phyloP scores from a whole-genome alignment of 2,113 vertebrate genomes.

The Rhinoderma darwinii region DNA sequence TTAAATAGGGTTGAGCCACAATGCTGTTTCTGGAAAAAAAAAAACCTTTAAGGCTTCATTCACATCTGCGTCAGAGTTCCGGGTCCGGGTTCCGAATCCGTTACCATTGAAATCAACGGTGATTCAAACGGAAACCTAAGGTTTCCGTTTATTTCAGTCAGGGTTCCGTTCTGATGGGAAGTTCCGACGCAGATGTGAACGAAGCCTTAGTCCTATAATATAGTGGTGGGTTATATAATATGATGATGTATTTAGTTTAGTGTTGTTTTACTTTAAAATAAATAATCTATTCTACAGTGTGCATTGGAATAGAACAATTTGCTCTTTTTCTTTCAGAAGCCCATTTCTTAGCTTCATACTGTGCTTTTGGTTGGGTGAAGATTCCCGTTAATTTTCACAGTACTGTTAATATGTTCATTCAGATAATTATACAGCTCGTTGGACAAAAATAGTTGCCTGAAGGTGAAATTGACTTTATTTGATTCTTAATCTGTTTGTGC shows the following conservation, averaged over 20 bases:
- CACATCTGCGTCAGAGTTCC: too few species aligned
- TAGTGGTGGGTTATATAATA: neutral
- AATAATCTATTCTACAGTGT: neutral
- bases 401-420: slow-evolving; percentile 22
- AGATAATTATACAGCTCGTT: slow-evolving; percentile 32
- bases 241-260: neutral
- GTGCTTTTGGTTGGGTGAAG: slow-evolving; percentile 22
- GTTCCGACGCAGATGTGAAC: too few species aligned
- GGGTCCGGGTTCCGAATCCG: too few species aligned
- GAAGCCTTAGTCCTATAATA: too few species aligned
- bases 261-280: neutral
- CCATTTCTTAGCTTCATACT: neutral
- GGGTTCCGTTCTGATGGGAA: too few species aligned
- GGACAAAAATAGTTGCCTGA: slow-evolving; percentile 26
- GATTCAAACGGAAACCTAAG: too few species aligned
- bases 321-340: neutral
- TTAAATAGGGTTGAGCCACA: too few species aligned
- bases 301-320: neutral
- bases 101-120: too few species aligned
- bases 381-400: slow-evolving; percentile 30
- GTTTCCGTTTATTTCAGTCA: too few species aligned
- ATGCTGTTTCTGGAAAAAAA: too few species aligned
- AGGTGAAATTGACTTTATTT: neutral
- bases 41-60: too few species aligned
- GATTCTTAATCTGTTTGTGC: slow-evolving; percentile 3